Evolutionary conservation across 2,888 invertebrate genomes (phyloP), one percentile per base, ranked within the genome.

Genomic region (Cephus sareptanus): DNA sequence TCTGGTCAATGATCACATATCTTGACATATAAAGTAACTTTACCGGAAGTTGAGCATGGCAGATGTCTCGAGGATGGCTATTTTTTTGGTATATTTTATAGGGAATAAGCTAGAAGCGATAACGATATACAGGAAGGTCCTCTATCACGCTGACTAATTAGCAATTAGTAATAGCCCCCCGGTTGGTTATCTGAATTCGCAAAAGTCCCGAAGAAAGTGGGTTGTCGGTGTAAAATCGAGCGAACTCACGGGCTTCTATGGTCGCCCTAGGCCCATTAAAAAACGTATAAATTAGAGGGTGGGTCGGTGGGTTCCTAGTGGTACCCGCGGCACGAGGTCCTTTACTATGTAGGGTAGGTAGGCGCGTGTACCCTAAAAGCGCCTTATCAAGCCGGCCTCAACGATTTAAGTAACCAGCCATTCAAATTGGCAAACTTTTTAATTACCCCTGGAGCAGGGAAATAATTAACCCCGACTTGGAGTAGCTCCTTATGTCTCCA

Each of bases 371-470:
- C 40, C 40, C 40, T 56, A 56, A 56, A 56, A 56, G 40, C 77
- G 56, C 56, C 75, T 77, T 77, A 77, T 77, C 77, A 71, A 68
- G 35, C 35, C 56, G 75, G 75, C 76, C 70, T 68, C 78, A 56
- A 56, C 15, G 40, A 56, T 56, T 23, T 56, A 56, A 56, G 40
- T 56, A 56, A 23, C 40, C 68, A 73, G 75, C 80, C 77, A 79
- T 84, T 84, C 81, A 78, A 83, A 83, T 82, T 79, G 83, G 80
- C 82, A 82, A 86, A 87, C 87, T 85, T 87, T 86, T 86, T 84
- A 85, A 87, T 87, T 84, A 80, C 80, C 83, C 80, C 83, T 69
- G 75, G 76, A 76, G 73, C 34, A 71, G 31, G 74, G 23, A 56
- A 56, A 56, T 56, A 56, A 56, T 56, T 56, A 56, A 56, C 40